phyloP scores from a whole-genome alignment of 2,888 invertebrate species.

The Meta bourneti region DNA sequence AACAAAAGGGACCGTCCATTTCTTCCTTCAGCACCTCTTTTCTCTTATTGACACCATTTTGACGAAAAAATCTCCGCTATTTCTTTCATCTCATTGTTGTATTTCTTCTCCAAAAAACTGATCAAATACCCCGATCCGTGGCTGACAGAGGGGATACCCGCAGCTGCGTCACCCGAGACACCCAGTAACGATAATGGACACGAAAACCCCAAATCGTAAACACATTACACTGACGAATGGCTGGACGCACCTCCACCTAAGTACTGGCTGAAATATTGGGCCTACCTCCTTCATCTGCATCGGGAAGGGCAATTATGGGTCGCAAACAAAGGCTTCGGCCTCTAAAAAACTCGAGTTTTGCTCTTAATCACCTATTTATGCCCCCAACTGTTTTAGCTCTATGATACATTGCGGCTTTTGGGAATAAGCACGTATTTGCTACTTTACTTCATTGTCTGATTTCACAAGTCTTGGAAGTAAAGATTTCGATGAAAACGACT shows the following conservation, averaged over 20 bases:
- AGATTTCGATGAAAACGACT: too few relatives aligned
- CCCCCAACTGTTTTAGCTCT: too few relatives aligned
- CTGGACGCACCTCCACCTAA: conserved; percentile 9
- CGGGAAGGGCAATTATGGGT: too few relatives aligned
- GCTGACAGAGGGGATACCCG: conserved; percentile 22
- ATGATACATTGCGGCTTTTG: too few relatives aligned
- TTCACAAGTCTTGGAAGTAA: too few relatives aligned
- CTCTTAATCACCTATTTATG: too few relatives aligned
- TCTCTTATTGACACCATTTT: conserved; percentile 71
- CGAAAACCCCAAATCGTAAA: conserved; percentile 75
- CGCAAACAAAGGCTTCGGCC: too few relatives aligned
- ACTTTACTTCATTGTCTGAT: too few relatives aligned
- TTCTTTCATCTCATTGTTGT: conserved; percentile 58
- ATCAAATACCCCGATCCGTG: conserved; percentile 55
- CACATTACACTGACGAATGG: conserved; percentile 69
- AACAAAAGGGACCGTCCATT: conserved; percentile 70
- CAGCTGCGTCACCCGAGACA: conserved; percentile 60
- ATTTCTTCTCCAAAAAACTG: conserved; percentile 50
- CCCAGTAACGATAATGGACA: conserved; percentile 73
- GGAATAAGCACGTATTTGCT: too few relatives aligned
- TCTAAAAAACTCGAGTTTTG: too few relatives aligned
- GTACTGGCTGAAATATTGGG: conserved; percentile 41
- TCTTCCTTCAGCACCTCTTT: conserved; percentile 46
- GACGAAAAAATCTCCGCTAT: conserved; percentile 46
- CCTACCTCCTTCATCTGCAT: background rate